phyloP scores from a whole-genome alignment of 1,140 invertebrate species.

The Brachionus angularis region DNA sequence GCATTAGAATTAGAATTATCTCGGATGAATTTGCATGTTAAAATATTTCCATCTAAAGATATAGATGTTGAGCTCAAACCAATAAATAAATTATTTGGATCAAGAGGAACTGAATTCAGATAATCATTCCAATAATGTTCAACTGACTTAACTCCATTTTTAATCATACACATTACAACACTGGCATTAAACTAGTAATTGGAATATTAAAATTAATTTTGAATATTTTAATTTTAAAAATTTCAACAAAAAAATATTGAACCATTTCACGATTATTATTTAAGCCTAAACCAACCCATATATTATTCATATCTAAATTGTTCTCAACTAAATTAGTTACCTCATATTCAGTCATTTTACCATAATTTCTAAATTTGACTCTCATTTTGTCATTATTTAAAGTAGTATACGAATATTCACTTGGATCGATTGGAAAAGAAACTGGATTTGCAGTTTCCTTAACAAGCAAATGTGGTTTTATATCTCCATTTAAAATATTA shows the following conservation, averaged over 20 bases:
- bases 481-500: background rate
- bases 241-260: background rate
- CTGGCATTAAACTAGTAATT: background rate
- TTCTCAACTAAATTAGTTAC: background rate
- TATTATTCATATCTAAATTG: background rate
- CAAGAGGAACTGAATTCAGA: background rate
- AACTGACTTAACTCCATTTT: background rate
- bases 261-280: constrained; percentile 6
- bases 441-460: constrained; percentile 1
- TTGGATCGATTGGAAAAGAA: background rate
- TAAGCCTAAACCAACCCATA: background rate
- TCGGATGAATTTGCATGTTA: background rate
- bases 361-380: background rate
- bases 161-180: background rate
- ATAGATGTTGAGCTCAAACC: background rate
- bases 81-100: background rate
- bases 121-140: constrained; percentile 5
- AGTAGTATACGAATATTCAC: background rate
- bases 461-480: background rate
- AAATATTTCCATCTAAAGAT: background rate
- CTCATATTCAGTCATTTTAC: background rate
- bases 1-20: background rate
- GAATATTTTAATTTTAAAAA: background rate
- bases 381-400: constrained; percentile 1
- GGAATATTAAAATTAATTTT: background rate